Evolutionary conservation across 2,113 vertebrate species (phyloP), one percentile per base, ranked within the genome.

Genomic region (Caranx melampygus): DNA sequence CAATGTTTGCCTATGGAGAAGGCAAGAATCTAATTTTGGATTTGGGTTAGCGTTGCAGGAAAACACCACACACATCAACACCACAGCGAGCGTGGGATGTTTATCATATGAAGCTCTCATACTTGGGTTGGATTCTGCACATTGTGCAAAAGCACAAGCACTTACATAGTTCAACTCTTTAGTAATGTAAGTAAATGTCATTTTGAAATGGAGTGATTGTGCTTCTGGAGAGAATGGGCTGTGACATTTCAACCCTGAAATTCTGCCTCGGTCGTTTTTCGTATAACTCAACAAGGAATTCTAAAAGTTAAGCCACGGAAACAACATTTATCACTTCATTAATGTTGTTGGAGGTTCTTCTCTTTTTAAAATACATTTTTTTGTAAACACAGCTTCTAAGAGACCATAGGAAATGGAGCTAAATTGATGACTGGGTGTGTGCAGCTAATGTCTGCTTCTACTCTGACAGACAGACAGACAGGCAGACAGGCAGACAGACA

Each of bases 371-470:
- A 57, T 21, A 45, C 1, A n/a, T 26, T 63, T 75, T 75, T 37
- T 35, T 7, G 21, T 68, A 62, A 80, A 66, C 11, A 57, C 37
- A 44, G 34, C 3, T 2, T 5, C 40, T 37, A 55, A 77, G 14
- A 52, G 74, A 26, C 18, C n/a, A 75, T 44, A 80, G 82, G 68
- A 85, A 83, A 81, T 83, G 65, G 71, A 58, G 37, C 68, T 83
- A 42, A 81, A 82, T 37, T 42, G 52, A 75, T 84, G 63, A 65
- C 37, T 73, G 21, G 65, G 57, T 65, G 64, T 70, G 54, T 74
- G 70, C 63, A 37, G 78, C 45, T 58, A 62, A 70, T 72, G 66
- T 35, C 35, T 31, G 54, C 68, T 26, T 51, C n/a, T 73, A 21
- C 35, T 1, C 33, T 26, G 40, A 18, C 26, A 35, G 68, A 86